Conservation (phyloP, 2,113 vertebrate genomes). For the Centropristis striata region DNA sequence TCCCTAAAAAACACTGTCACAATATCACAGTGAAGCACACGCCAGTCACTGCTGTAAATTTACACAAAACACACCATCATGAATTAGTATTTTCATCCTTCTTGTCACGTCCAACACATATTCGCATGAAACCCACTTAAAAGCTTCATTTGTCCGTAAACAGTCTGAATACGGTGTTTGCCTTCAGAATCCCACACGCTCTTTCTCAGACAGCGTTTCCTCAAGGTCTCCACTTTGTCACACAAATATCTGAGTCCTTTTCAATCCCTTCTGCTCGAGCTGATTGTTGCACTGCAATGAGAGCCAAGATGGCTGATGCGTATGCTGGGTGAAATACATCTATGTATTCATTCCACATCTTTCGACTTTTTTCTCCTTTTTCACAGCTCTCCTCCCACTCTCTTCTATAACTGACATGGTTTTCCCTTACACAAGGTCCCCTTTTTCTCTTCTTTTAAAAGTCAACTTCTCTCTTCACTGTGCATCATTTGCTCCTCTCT, state of each 20-base stretch:
- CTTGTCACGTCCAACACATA: constrained; percentile 11
- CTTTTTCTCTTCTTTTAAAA: constrained; percentile 33
- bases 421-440: constrained; percentile 36
- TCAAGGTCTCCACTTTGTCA: constrained; percentile 65
- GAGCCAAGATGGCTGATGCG: constrained; percentile 44
- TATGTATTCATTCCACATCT: constrained; percentile 43
- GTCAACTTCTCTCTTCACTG: constrained; percentile 12
- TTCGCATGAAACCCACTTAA: background rate
- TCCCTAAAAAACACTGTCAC: background rate
- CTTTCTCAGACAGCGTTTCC: constrained; percentile 53
- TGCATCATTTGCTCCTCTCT: constrained; percentile 19
- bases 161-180: constrained; percentile 19
- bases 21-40: constrained; percentile 1
- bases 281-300: constrained; percentile 44
- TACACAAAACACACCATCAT: background rate
- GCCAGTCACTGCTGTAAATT: background rate
- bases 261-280: constrained; percentile 40
- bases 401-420: constrained; percentile 36
- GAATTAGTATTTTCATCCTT: constrained; percentile 2
- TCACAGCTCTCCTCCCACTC: constrained; percentile 61
- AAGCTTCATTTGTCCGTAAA: constrained; percentile 6
- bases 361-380: constrained; percentile 37
- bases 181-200: constrained; percentile 44
- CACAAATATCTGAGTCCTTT: constrained; percentile 49
- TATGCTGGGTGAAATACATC: constrained; percentile 35